Evolutionary conservation across 2,797 vertebrate species (phyloP), one percentile per base, ranked within the genome.

Genomic region (Bryconaethiops microstoma): DNA sequence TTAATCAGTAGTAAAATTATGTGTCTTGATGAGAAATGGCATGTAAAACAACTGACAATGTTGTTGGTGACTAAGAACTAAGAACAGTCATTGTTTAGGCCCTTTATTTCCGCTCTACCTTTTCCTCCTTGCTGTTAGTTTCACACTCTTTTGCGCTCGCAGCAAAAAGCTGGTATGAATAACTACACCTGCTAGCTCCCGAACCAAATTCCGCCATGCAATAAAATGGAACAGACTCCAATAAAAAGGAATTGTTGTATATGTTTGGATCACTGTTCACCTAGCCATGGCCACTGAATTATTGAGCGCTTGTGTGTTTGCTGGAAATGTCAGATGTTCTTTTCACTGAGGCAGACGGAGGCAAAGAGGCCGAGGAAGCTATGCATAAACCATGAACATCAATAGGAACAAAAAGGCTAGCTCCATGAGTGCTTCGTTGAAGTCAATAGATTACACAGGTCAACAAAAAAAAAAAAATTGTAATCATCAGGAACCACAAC

Each of bases 261-360:
- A 82, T 87, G 84, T 85, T 86, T 73, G 78, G 83, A 87, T 87
- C 76, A 80, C 81, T 81, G 83, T 85, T 85, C 70, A 60, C 68
- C 81, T 86, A 42, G 74, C 81, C 76, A 79, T 80, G 77, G 60
- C 74, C 45, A 65, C 74, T 87, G 83, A 88, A 87, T 88, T 85
- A 87, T 87, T 85, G 86, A 87, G 82, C 78, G 83, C 77, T 76
- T 85, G 82, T 75, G 80, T 45, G 65, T 81, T 84, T 74, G n/a
- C 76, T 80, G 50, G 50, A 88, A 86, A 85, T 87, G 83, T 84
- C 85, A 85, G 83, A 65, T 76, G 76, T 80, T 80, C 74, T 76
- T 85, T 87, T 82, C 74, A 69, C 79, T 2, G 23, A 39, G 54
- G 63, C 17, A 42, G 83, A 82, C 2, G 40, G 65, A 79, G 63